phyloP scores from a whole-genome alignment of 2,113 vertebrate species.

The Myanophis thanlyinensis region DNA sequence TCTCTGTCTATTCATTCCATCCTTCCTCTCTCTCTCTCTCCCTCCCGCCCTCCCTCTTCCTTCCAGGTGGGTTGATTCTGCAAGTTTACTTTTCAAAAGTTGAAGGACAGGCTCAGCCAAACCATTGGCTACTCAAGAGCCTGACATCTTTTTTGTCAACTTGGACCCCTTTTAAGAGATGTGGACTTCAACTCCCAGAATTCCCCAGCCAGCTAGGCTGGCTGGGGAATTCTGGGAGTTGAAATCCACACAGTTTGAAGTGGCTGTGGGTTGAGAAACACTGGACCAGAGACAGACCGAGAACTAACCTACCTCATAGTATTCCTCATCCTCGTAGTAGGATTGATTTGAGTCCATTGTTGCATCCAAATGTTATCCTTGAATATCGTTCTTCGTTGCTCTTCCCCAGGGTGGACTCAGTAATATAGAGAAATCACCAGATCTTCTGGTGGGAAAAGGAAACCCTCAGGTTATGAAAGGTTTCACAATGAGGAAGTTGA shows the following conservation, averaged over 20 bases:
- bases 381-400: too few species aligned
- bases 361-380: too few species aligned
- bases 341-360: background rate
- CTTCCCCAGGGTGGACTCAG: background rate
- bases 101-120: background rate
- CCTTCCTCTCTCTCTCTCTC: background rate
- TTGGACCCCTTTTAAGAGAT: too few species aligned
- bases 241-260: background rate
- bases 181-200: too few species aligned
- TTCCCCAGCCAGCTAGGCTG: background rate
- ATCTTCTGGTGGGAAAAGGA: background rate
- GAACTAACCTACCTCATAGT: background rate
- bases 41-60: too few species aligned
- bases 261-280: background rate
- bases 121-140: background rate
- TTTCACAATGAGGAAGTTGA: background rate
- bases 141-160: too few species aligned
- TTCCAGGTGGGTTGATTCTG: background rate
- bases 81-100: background rate
- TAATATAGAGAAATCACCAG: too few species aligned
- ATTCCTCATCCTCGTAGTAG: too few species aligned
- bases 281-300: background rate
- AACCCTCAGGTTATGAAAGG: background rate
- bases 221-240: background rate
- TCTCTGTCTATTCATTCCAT: background rate